Percentiles rank a stretch among this genome's conserved stretches.
Conservation (phyloP, 2,888 invertebrate genomes). For the Nemoura dubitans region DNA sequence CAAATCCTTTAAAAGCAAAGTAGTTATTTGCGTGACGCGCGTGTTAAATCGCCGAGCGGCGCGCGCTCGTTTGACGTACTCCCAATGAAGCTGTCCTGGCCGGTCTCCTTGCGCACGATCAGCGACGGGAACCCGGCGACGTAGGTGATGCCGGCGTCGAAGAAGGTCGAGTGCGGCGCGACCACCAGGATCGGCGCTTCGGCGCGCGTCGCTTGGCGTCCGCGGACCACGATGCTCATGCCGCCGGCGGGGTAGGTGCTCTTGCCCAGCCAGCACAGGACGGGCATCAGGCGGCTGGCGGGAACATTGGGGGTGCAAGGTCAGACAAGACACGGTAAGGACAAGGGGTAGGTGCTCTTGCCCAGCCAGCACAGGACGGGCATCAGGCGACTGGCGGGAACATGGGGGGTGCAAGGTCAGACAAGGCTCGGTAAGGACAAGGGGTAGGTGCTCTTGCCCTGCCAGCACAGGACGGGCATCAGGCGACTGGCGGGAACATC, state of each 20-base stretch:
- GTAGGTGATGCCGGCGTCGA: constrained; percentile 87
- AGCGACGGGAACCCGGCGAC: constrained; percentile 84
- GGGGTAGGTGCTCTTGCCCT: constrained; percentile 77
- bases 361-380: constrained; percentile 78
- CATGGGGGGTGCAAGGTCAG: neutral
- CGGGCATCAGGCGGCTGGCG: constrained; percentile 62
- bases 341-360: constrained; percentile 75
- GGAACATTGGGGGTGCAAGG: neutral
- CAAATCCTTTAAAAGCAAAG: no score
- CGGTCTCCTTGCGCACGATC: constrained; percentile 83
- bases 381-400: constrained; percentile 58
- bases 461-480: constrained; percentile 73
- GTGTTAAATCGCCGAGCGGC: no score
- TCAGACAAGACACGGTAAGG: no score
- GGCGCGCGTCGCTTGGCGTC: constrained; percentile 75
- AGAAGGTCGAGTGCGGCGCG: constrained; percentile 89
- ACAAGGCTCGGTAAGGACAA: no score
- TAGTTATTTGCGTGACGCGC: no score
- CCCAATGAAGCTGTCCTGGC: constrained; percentile 84
- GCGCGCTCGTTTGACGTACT: constrained; percentile 70
- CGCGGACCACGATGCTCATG: constrained; percentile 79
- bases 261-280: constrained; percentile 78
- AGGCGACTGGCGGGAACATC: constrained; percentile 56
- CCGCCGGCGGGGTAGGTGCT: constrained; percentile 79
- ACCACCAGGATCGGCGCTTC: constrained; percentile 88